Base-by-base conservation (phyloP, 2,888 invertebrate genomes). In the Zonitis immaculata region DNA sequence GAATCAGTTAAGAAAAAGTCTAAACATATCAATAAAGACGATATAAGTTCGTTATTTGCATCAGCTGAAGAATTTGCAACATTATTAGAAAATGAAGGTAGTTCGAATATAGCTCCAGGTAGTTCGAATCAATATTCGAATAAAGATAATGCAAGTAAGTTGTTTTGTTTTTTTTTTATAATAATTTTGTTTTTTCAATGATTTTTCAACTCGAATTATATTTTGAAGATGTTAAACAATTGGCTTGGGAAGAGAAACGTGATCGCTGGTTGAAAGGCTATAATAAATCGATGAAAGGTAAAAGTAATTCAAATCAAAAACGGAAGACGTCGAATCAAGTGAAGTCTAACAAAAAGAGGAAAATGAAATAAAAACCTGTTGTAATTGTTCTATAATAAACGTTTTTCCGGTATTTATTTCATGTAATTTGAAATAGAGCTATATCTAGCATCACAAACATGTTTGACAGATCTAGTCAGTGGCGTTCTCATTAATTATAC, bases 11-110 rank as follows among this genome's bases (percentile, higher is more conserved):
- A 60, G 42, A 60, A 50, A 44, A 63, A 58, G 52, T 67, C 61
- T 44, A 62, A 67, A 59, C 61, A 61, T 49, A 66, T 67, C 48
- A 54, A 59, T 28, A 65, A 65, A 45, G 62, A 61, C n/a, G 82
- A 84, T 62, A 77, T 84, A 42, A 79, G 80, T 39, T 82, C 84
- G 0, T 69, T 90, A 28, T 92, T 92, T 76, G 89, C 91, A 2
- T 88, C 91, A 0, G 91, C 91, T 0, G 93, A 93, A 73, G 87
- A 94, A 76, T 95, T 95, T 78, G 87, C 94, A 0, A 86, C 89
- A 42, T 79, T 95, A 63, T 77, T 96, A 48, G 95, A 95, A 74
- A 90, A 92, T 54, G 89, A 89, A 44, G 88, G 88, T 1, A 80
- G 82, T 44, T 80, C 83, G 3, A 75, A 73, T 57, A 56, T 70